Conservation (phyloP, 2,797 vertebrate species). For the Catharus ustulatus region DNA sequence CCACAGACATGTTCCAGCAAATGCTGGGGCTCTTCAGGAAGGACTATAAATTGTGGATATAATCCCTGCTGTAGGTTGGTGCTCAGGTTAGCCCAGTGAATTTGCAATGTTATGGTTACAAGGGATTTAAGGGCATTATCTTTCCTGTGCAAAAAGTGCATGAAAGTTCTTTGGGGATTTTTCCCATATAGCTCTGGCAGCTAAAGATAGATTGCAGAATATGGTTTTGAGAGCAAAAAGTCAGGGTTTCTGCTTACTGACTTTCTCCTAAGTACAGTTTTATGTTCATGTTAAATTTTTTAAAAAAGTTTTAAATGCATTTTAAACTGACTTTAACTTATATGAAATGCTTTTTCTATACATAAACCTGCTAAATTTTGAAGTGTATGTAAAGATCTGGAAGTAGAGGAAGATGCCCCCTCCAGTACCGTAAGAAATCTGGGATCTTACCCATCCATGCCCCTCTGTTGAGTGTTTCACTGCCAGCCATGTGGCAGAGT, state of each 20-base stretch:
- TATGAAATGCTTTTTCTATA: background rate
- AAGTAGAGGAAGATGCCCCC: background rate
- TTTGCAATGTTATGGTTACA: conserved; percentile 47
- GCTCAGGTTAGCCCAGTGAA: conserved; percentile 36
- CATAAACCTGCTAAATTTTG: background rate
- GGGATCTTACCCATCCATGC: background rate
- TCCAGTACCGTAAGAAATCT: background rate
- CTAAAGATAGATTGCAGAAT: background rate
- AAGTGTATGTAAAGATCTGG: background rate
- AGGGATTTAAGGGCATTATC: conserved; percentile 57
- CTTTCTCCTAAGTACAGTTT: background rate
- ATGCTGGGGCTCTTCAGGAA: background rate
- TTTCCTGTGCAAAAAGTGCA: conserved; percentile 13
- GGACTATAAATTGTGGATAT: background rate
- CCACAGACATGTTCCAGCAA: conserved; percentile 28
- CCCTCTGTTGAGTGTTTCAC: background rate
- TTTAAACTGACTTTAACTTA: background rate
- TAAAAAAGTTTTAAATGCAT: background rate
- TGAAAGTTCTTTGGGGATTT: conserved; percentile 34
- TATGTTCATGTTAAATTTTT: background rate
- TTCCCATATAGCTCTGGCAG: background rate
- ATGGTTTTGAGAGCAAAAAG: background rate
- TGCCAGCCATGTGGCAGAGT: background rate
- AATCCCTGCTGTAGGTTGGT: conserved; percentile 19
- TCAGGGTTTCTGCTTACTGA: background rate